Evolutionary conservation across 2,797 vertebrate genomes (phyloP), one percentile per base, ranked within the genome.

Genomic region (Aulostomus chinensis): DNA sequence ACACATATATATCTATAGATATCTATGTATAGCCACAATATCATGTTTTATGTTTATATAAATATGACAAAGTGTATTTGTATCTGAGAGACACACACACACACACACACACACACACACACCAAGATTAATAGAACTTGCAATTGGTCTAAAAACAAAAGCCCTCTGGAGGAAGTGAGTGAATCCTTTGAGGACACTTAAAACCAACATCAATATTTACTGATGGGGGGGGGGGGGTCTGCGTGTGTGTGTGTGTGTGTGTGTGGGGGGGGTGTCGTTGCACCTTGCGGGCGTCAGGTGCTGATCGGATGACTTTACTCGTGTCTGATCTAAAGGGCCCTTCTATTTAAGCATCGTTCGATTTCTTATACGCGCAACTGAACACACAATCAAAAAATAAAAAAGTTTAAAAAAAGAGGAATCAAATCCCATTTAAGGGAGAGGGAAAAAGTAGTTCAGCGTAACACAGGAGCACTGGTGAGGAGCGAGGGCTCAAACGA

Each of bases 151-250:
- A 69, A 37, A 67, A 66, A 75, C 72, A 60, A 73, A 74, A 73
- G 45, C 62, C 41, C 39, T 58, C 65, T 75, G 13, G 45, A 76
- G 58, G 64, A 48, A 24, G 64, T 20, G 55, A 61, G n/a, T n/a
- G 57, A 67, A 76, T 77, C 83, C 78, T 73, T 76, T 79, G 78
- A 88, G 65, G 85, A 75, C 84, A 81, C 80, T 78, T 79, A 64
- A 88, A 76, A 84, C 84, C 81, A 76, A 60, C 58, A 68, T 18
- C 79, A 86, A 86, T 88, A 88, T 87, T 89, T 80, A 71, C 78
- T 58, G 74, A 67, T 70, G 55, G 76, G 74, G 81, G 81, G 78
- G 73, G 58, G 76, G 77, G 86, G 80, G n/a, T n/a, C n/a, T n/a
- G n/a, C n/a, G 22, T n/a, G n/a, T n/a, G n/a, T n/a, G n/a, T n/a